These are phyloP conservation scores for Brenthis ino DNA, from an alignment of 2,888 invertebrate species.

Conservation along the genomic window DNA sequence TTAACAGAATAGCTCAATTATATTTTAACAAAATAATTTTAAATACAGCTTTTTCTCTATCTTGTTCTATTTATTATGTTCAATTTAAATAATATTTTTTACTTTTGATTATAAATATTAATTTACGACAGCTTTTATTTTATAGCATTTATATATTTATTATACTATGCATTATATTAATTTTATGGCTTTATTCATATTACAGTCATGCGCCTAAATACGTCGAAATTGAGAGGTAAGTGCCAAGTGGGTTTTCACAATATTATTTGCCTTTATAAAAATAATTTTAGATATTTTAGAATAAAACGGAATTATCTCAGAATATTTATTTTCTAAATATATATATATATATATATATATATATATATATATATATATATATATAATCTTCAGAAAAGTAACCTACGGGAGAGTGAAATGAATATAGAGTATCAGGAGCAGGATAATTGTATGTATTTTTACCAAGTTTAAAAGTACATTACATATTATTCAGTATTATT, in stretches of 20 bases:
- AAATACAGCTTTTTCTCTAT: background rate
- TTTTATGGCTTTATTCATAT: slow-evolving; percentile 36
- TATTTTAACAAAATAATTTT: background rate
- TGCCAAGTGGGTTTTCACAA: slow-evolving; percentile 35
- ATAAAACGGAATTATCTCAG: too few relatives aligned
- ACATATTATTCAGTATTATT: too few relatives aligned
- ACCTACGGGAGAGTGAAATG: too few relatives aligned
- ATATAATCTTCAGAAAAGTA: too few relatives aligned
- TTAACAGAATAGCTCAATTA: background rate
- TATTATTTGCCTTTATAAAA: too few relatives aligned
- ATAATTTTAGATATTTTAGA: too few relatives aligned
- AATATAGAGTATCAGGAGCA: too few relatives aligned
- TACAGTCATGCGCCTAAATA: slow-evolving; percentile 51
- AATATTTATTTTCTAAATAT: too few relatives aligned
- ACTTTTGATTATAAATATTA: slow-evolving; percentile 11
- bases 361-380: too few relatives aligned
- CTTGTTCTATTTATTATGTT: background rate
- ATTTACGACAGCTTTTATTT: slow-evolving; percentile 4
- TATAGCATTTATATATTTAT: slow-evolving; percentile 29
- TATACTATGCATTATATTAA: slow-evolving; percentile 37
- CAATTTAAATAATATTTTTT: slow-evolving; percentile 12
- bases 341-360: too few relatives aligned
- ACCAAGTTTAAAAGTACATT: too few relatives aligned
- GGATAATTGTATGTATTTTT: too few relatives aligned
- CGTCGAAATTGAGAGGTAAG: slow-evolving; percentile 61